Percentiles rank a stretch among this genome's conserved stretches.
Evolutionary conservation across 2,888 invertebrate species (phyloP).

Genomic region (Ophion ventricosus): DNA sequence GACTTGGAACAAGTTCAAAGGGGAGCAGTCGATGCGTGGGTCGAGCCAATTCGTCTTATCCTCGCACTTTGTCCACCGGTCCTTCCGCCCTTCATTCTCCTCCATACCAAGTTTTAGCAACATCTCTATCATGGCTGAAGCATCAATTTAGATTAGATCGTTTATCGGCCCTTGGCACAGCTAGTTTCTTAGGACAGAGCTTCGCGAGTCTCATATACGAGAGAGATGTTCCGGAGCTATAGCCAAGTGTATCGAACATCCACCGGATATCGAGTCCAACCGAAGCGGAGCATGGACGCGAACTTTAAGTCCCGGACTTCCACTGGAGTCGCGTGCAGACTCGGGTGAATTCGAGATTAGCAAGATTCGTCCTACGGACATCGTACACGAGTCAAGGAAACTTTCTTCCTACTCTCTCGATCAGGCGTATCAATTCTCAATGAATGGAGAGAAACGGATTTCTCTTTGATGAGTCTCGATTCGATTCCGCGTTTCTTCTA

Average conservation of each 20-base stretch:
- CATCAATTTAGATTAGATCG: slow-evolving; percentile 66
- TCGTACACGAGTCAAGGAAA: not conserved
- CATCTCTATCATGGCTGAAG: slow-evolving; percentile 53
- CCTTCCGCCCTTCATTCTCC: slow-evolving; percentile 22
- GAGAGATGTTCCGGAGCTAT: slow-evolving; percentile 26
- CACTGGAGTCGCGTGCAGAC: slow-evolving; percentile 2
- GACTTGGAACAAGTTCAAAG: slow-evolving; percentile 48
- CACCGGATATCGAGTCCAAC: slow-evolving; percentile 18
- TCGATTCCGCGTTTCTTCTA: not conserved
- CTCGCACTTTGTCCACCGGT: slow-evolving; percentile 41
- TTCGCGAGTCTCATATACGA: slow-evolving; percentile 23
- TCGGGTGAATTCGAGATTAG: slow-evolving; percentile 29
- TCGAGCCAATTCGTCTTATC: slow-evolving; percentile 62
- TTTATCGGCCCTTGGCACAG: slow-evolving; percentile 41
- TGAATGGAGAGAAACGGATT: not conserved
- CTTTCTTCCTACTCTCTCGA: not conserved
- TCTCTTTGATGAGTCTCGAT: not conserved
- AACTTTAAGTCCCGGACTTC: slow-evolving; percentile 13
- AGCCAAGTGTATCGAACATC: slow-evolving; percentile 31
- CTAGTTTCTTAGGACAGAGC: slow-evolving; percentile 37
- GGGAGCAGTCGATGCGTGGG: slow-evolving; percentile 31
- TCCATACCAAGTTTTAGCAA: slow-evolving; percentile 30
- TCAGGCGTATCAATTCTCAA: not conserved
- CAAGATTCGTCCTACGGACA: slow-evolving; percentile 21
- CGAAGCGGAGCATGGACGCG: slow-evolving; percentile 20